Evolutionary conservation across 2,888 invertebrate genomes (phyloP), one percentile per base, ranked within the genome.

Genomic region (Calliphora vomitoria): DNA sequence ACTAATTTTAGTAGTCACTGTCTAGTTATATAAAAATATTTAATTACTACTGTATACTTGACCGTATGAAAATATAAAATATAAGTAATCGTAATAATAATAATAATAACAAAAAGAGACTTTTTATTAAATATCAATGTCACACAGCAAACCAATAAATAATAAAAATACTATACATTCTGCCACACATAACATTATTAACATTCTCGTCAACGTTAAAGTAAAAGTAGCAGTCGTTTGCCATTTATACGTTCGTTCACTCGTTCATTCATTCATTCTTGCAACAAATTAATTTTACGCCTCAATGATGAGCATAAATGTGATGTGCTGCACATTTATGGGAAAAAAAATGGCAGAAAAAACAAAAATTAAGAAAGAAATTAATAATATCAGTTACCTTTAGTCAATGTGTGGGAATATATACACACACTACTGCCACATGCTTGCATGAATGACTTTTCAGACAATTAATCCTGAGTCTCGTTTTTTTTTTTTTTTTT

Each of bases 281-380:
- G 81, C 82, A 79, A 72, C 78, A 87, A 87, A 87, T 87, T 85
- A 85, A 87, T 87, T 87, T 87, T 87, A 75, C 74, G 69, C 68
- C 78, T 78, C 78, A 79, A 74, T 87, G 87, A 69, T 72, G 55
- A 82, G 31, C 62, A 79, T 75, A 64, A 87, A 85, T 82, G 84
- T 75, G 82, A 82, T 74, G 64, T 50, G 64, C 38, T 55, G 15
- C 60, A 79, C 68, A 78, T 64, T 76, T 15, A 75, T 25, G 55
- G 15, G 3, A 11, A 78, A n/a, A 82, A 55, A 60, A 58, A 13
- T 13, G 50, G n/a, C 50, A 35, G 4, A 60, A 35, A 68, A 31
- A 47, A 76, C 38, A 82, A 62, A 20, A 60, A 31, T 60, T 41
- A 68, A 80, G 20, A 35, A 64, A 44, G 35, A 64, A 72, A 81